phyloP scores from a whole-genome alignment of 2,888 invertebrate species.

The Sylvicola fuscatus region DNA sequence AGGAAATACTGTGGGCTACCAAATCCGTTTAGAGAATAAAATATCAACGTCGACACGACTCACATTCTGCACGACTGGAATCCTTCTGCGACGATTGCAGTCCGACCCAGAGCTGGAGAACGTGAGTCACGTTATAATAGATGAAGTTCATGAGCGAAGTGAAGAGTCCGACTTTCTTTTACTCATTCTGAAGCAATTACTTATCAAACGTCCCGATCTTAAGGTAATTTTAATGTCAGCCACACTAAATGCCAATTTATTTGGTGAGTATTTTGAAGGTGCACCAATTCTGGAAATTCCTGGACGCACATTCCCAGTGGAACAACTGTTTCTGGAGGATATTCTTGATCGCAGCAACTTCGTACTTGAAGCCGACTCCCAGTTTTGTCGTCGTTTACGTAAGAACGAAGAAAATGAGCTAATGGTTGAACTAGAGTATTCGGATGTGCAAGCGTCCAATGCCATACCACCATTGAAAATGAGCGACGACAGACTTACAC shows the following conservation, averaged over 20 bases:
- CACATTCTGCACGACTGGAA: constrained; percentile 87
- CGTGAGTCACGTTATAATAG: constrained; percentile 69
- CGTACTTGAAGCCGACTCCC: constrained; percentile 37
- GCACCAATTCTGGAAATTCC: constrained; percentile 65
- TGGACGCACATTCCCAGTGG: constrained; percentile 67
- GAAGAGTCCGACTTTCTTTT: constrained; percentile 81
- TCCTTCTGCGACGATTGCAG: constrained; percentile 62
- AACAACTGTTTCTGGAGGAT: constrained; percentile 64
- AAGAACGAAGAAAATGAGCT: constrained; percentile 36
- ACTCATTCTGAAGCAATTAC: constrained; percentile 56
- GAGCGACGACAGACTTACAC: constrained; percentile 47
- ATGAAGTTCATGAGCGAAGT: constrained; percentile 85
- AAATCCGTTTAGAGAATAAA: constrained; percentile 63
- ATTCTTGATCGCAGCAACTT: constrained; percentile 43
- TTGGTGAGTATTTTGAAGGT: constrained; percentile 62
- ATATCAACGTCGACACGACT: constrained; percentile 56
- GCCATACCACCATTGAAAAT: constrained; percentile 37
- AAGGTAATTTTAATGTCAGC: constrained; percentile 87
- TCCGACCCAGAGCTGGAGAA: constrained; percentile 52
- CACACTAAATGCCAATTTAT: constrained; percentile 67
- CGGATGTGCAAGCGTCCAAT: constrained; percentile 34
- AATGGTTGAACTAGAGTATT: constrained; percentile 40
- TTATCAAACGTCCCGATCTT: constrained; percentile 49
- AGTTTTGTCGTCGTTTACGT: constrained; percentile 36
- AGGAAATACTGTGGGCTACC: constrained; percentile 32